Conservation (phyloP, 2,113 vertebrate genomes). For the Etheostoma spectabile region DNA sequence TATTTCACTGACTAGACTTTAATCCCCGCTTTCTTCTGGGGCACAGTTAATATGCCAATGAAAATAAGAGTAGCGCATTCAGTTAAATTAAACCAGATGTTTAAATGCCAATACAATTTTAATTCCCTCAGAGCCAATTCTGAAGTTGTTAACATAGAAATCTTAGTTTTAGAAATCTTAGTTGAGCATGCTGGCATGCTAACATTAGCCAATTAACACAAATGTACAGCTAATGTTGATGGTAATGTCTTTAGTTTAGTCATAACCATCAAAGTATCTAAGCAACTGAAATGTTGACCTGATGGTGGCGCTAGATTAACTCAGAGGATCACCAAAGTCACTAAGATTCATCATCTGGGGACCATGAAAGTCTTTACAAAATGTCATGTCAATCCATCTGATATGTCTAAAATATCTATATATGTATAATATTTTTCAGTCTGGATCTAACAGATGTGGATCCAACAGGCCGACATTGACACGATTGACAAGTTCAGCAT, state of each 20-base stretch:
- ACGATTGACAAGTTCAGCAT: background rate
- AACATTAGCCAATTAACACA: too few species aligned
- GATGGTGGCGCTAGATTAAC: background rate
- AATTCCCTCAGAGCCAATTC: background rate
- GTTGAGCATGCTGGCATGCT: too few species aligned
- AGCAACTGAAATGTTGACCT: background rate
- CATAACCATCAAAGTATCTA: too few species aligned
- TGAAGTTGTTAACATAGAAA: background rate
- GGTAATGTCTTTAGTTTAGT: background rate
- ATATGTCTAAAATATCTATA: too few species aligned
- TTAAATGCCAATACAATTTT: background rate
- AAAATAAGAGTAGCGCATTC: constrained; percentile 9
- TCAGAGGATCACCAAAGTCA: background rate
- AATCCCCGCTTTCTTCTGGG: constrained; percentile 39
- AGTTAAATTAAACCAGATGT: background rate
- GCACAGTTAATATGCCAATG: constrained; percentile 30
- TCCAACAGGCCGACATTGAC: background rate
- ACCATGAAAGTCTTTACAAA: background rate
- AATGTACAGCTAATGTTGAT: too few species aligned
- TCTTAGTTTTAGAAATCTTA: too few species aligned
- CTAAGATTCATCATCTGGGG: background rate
- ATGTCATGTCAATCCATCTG: background rate
- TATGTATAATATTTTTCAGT: too few species aligned
- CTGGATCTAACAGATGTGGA: background rate
- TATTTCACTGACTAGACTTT: constrained; percentile 22